Percentiles rank a stretch among this genome's conserved stretches.
phyloP scores from a whole-genome alignment of 2,888 invertebrate genomes.

The Chesias legatella region DNA sequence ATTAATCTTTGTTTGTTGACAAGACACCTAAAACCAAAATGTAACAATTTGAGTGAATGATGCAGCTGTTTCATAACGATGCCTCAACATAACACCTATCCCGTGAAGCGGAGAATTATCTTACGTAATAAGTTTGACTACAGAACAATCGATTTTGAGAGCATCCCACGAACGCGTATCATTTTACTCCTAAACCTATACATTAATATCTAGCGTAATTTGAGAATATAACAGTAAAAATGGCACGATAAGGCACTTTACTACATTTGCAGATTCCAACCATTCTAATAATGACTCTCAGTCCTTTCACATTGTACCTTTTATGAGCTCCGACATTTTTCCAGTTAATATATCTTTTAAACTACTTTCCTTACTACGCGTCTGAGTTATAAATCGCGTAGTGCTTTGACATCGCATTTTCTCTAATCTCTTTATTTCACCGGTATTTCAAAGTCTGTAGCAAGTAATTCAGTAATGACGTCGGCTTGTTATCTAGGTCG shows the following conservation, averaged over 20 bases:
- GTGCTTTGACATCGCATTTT: conserved; percentile 24
- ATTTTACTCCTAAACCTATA: too few relatives aligned
- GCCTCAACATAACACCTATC: not conserved
- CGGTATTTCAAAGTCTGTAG: too few relatives aligned
- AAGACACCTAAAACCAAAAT: too few relatives aligned
- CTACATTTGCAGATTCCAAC: too few relatives aligned
- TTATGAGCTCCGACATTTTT: conserved; percentile 48
- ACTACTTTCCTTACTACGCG: conserved; percentile 50
- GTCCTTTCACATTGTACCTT: conserved; percentile 26
- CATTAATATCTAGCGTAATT: too few relatives aligned
- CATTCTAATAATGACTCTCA: not conserved
- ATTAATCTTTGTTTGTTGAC: too few relatives aligned
- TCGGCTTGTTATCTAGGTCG: too few relatives aligned
- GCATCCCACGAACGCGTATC: too few relatives aligned
- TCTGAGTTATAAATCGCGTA: conserved; percentile 44
- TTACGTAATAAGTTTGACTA: too few relatives aligned
- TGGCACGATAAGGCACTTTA: not conserved
- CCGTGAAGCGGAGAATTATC: not conserved
- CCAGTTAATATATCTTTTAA: conserved; percentile 60
- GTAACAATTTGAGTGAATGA: conserved; percentile 5
- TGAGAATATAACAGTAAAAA: too few relatives aligned
- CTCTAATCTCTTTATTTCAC: conserved; percentile 1
- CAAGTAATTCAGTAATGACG: too few relatives aligned
- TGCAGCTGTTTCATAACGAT: not conserved
- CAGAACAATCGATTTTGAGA: too few relatives aligned